phyloP scores from a whole-genome alignment of 2,888 invertebrate genomes.

The Zaprionus obscuricornis region DNA sequence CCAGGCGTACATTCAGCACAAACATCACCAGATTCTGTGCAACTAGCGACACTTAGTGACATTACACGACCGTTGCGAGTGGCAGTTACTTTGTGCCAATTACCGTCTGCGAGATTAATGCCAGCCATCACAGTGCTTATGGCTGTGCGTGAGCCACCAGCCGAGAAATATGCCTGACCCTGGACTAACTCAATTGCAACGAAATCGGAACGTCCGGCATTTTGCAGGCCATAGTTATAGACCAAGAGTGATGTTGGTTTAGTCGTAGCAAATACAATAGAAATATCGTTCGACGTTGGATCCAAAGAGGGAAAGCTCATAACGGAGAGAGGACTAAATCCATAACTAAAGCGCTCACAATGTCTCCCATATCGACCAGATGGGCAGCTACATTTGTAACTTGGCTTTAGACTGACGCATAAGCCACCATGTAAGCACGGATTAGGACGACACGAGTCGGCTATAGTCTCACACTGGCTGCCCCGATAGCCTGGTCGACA shows the following conservation, averaged over 20 bases:
- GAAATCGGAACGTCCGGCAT: slow-evolving; percentile 95
- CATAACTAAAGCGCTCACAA: slow-evolving; percentile 95
- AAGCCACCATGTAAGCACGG: slow-evolving; percentile 96
- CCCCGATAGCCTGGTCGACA: slow-evolving; percentile 96
- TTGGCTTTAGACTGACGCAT: slow-evolving; percentile 94
- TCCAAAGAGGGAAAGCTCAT: slow-evolving; percentile 94
- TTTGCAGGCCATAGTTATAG: slow-evolving; percentile 95
- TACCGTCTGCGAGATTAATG: slow-evolving; percentile 90
- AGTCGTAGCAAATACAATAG: slow-evolving; percentile 94
- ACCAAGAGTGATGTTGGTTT: slow-evolving; percentile 93
- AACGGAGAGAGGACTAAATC: slow-evolving; percentile 94
- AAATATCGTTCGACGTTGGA: slow-evolving; percentile 95
- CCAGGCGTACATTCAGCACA: slow-evolving; percentile 94
- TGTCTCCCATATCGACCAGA: slow-evolving; percentile 95
- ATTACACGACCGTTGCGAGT: slow-evolving; percentile 95
- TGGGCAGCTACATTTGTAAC: slow-evolving; percentile 93
- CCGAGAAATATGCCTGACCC: slow-evolving; percentile 94
- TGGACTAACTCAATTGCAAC: slow-evolving; percentile 94
- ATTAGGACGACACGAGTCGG: slow-evolving; percentile 95
- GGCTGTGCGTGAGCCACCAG: slow-evolving; percentile 94
- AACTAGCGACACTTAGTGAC: slow-evolving; percentile 91
- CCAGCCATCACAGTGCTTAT: slow-evolving; percentile 91
- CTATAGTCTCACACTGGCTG: slow-evolving; percentile 93
- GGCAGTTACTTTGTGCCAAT: slow-evolving; percentile 96
- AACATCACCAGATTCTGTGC: slow-evolving; percentile 93